These are phyloP conservation scores for Manis javanica DNA, from an alignment of 2,797 vertebrate genomes.

Conservation along the genomic window DNA sequence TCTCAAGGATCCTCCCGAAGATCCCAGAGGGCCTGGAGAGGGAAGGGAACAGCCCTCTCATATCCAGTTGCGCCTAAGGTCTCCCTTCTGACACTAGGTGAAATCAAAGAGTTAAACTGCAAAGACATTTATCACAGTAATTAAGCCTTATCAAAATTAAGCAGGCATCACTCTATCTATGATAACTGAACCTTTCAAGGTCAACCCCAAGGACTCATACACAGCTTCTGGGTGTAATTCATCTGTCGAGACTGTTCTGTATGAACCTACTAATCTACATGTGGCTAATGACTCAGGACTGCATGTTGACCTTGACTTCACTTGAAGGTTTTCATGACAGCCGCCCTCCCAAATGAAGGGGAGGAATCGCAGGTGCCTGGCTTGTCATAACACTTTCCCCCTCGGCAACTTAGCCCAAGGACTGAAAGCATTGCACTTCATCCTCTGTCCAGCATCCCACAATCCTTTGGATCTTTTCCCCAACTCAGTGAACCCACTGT, in stretches of 20 bases:
- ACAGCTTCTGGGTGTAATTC: constrained; percentile 25
- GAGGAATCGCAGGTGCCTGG: neutral
- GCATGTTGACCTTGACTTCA: constrained; percentile 45
- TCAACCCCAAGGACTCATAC: constrained; percentile 57
- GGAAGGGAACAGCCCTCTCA: neutral
- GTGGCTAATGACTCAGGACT: constrained; percentile 39
- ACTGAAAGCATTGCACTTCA: neutral
- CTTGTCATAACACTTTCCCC: neutral
- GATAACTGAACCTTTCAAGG: constrained; percentile 60
- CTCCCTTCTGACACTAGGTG: neutral
- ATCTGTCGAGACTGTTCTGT: constrained; percentile 58
- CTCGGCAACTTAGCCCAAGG: neutral
- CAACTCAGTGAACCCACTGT: neutral
- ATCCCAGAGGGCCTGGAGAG: neutral
- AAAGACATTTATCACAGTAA: constrained; percentile 48
- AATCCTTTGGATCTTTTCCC: neutral
- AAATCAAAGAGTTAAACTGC: constrained; percentile 32
- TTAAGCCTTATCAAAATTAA: constrained; percentile 59
- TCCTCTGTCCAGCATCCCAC: neutral
- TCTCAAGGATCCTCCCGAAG: neutral
- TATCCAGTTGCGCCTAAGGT: neutral
- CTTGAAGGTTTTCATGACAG: neutral
- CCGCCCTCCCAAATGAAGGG: neutral
- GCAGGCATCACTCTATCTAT: constrained; percentile 28
- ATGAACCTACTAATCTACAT: constrained; percentile 52